Evolutionary conservation across 2,888 invertebrate species (phyloP), one percentile per base, ranked within the genome.

Genomic region (Gonocerus acuteangulatus): DNA sequence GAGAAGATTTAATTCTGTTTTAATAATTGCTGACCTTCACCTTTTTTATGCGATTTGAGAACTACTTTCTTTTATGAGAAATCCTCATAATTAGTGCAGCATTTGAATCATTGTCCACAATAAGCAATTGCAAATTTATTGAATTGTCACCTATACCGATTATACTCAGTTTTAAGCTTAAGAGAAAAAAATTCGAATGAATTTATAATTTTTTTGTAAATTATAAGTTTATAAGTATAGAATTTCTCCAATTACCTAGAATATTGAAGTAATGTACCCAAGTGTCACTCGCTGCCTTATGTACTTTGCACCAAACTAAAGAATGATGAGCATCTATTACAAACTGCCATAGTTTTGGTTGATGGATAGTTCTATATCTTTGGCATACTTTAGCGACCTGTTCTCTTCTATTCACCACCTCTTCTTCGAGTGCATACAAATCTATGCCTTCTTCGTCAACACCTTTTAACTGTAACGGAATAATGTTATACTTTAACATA

Each of bases 191-290:
- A n/a, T n/a, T n/a, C n/a, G n/a, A n/a, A n/a, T n/a, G n/a, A n/a
- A n/a, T n/a, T n/a, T n/a, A n/a, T n/a, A n/a, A n/a, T n/a, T n/a
- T n/a, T n/a, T n/a, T n/a, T n/a, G n/a, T n/a, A n/a, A n/a, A n/a
- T n/a, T n/a, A n/a, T n/a, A n/a, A n/a, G n/a, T n/a, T n/a, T n/a
- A n/a, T n/a, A n/a, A n/a, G n/a, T n/a, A n/a, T n/a, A n/a, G n/a
- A n/a, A n/a, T n/a, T n/a, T n/a, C n/a, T n/a, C n/a, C n/a, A 39
- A 11, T 19, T 58, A 67, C 67, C 66, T 45, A 91, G 82, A 56
- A 89, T 75, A 74, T 90, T 89, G 75, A 91, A 90, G 75, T 90
- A 90, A 75, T 89, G 89, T 85, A 91, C 89, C 90, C 90, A 91
- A 0, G 90, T 89, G n/a, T 90, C 89, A 16, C 89, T 90, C 1